phyloP scores from a whole-genome alignment of 2,113 vertebrate species.

The Carassius gibelio region DNA sequence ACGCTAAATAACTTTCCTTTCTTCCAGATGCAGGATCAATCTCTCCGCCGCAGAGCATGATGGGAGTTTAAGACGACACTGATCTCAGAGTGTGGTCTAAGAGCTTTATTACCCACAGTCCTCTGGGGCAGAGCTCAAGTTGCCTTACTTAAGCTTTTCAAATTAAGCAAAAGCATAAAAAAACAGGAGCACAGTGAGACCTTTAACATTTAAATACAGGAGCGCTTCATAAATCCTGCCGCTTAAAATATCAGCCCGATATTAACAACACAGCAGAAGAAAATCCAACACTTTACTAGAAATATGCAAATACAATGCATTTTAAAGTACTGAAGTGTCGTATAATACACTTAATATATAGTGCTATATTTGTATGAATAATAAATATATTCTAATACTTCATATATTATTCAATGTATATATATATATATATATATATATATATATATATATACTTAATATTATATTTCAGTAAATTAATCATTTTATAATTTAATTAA shows the following conservation, averaged over 20 bases:
- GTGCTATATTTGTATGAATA: not conserved
- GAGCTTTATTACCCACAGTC: slow-evolving; percentile 29
- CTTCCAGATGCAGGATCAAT: too few species aligned
- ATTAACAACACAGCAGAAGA: not conserved
- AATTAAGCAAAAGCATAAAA: slow-evolving; percentile 23
- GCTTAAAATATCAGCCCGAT: not conserved
- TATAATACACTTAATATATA: not conserved
- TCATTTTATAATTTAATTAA: not conserved
- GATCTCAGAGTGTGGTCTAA: slow-evolving; percentile 14
- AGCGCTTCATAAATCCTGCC: not conserved
- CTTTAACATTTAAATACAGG: slow-evolving; percentile 8
- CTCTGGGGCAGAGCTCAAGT: slow-evolving; percentile 12
- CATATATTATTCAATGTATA: not conserved
- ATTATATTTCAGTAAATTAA: not conserved
- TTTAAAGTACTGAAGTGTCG: not conserved
- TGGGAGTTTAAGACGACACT: slow-evolving; percentile 5
- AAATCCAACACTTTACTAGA: not conserved
- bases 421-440: too few species aligned
- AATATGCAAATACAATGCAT: not conserved
- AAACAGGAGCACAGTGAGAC: not conserved
- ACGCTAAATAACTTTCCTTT: too few species aligned
- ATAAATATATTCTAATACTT: not conserved
- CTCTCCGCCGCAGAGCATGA: not conserved
- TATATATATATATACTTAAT: not conserved
- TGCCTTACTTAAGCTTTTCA: not conserved